A percentile compares a stretch with the other conserved stretches of the same genome.
Conservation (phyloP, 2,888 invertebrate genomes). For the Gnatocerus cornutus region DNA sequence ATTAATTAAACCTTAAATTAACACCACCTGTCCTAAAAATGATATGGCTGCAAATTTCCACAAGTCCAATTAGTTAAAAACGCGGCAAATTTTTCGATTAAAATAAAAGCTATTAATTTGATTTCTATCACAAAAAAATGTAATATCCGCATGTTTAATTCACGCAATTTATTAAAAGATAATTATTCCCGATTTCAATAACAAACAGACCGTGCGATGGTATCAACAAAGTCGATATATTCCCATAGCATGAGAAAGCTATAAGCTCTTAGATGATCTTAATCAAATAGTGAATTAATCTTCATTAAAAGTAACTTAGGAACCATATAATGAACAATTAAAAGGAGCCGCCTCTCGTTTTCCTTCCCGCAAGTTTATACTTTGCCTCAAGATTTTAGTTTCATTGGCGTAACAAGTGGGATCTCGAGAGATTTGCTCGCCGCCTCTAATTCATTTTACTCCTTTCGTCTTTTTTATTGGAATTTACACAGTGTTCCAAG, state of each 20-base stretch:
- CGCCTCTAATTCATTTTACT: slow-evolving; percentile 36
- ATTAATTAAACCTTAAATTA: slow-evolving; percentile 33
- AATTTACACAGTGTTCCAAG: slow-evolving; percentile 24
- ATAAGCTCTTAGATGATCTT: slow-evolving; percentile 56
- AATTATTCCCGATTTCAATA: slow-evolving; percentile 48
- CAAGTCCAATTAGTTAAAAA: slow-evolving; percentile 22
- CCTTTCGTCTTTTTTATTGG: slow-evolving; percentile 37
- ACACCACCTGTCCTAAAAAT: slow-evolving; percentile 36
- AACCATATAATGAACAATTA: slow-evolving; percentile 65
- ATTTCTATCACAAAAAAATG: slow-evolving; percentile 34
- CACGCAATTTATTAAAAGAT: slow-evolving; percentile 45
- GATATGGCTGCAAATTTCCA: slow-evolving; percentile 35
- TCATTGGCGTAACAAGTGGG: slow-evolving; percentile 48
- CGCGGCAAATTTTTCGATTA: slow-evolving; percentile 19
- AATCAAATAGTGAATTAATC: slow-evolving; percentile 64
- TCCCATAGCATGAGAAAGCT: slow-evolving; percentile 46
- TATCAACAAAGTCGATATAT: slow-evolving; percentile 42
- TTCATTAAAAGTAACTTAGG: slow-evolving; percentile 64
- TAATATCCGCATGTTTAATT: slow-evolving; percentile 41
- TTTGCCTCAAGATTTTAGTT: slow-evolving; percentile 41
- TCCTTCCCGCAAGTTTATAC: slow-evolving; percentile 47
- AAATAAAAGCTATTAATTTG: slow-evolving; percentile 25
- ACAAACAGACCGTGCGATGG: slow-evolving; percentile 33
- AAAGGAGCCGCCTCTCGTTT: slow-evolving; percentile 51
- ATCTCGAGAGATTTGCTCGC: slow-evolving; percentile 42